phyloP scores from a whole-genome alignment of 30 jellyfish, hydroid and myxozoan genomes.

The Nemopilema nomurai region DNA sequence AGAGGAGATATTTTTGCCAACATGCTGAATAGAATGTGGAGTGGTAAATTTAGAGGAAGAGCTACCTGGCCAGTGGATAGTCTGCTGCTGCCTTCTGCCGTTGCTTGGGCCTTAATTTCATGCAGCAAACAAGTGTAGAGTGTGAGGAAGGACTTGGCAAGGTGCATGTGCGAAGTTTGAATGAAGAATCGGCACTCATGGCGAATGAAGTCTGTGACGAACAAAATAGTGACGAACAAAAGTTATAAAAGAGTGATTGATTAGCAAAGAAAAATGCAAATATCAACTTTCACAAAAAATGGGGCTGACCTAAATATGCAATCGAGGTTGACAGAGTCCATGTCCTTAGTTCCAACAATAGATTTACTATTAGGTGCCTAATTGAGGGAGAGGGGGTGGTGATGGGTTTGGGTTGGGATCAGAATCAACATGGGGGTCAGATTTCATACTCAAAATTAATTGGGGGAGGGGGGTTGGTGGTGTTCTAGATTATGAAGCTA shows the following conservation, averaged over 20 bases:
- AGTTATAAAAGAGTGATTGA: background rate
- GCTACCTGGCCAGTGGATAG: slow-evolving; percentile 91
- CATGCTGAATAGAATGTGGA: background rate
- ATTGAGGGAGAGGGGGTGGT: too few relatives aligned
- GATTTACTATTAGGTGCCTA: too few relatives aligned
- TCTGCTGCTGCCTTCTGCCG: slow-evolving; percentile 88
- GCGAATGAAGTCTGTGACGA: slow-evolving; percentile 71
- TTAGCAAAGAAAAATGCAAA: background rate
- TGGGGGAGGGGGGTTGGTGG: too few relatives aligned
- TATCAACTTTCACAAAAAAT: background rate
- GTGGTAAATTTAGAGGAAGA: background rate
- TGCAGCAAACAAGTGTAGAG: slow-evolving; percentile 86
- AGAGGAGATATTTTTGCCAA: too few relatives aligned
- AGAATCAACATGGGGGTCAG: too few relatives aligned
- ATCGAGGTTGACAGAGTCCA: too few relatives aligned
- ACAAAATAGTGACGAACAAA: background rate
- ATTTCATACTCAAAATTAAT: too few relatives aligned
- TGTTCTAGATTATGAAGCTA: too few relatives aligned
- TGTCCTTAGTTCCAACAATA: too few relatives aligned
- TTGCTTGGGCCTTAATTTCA: slow-evolving; percentile 80
- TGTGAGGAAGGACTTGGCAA: slow-evolving; percentile 80
- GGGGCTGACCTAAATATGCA: too few relatives aligned
- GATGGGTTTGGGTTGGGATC: too few relatives aligned
- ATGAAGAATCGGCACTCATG: slow-evolving; percentile 81
- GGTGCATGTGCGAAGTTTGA: slow-evolving; percentile 92